These are phyloP conservation scores for Cyanoramphus novaezelandiae DNA, from an alignment of 2,113 vertebrate genomes.

Conservation along the genomic window DNA sequence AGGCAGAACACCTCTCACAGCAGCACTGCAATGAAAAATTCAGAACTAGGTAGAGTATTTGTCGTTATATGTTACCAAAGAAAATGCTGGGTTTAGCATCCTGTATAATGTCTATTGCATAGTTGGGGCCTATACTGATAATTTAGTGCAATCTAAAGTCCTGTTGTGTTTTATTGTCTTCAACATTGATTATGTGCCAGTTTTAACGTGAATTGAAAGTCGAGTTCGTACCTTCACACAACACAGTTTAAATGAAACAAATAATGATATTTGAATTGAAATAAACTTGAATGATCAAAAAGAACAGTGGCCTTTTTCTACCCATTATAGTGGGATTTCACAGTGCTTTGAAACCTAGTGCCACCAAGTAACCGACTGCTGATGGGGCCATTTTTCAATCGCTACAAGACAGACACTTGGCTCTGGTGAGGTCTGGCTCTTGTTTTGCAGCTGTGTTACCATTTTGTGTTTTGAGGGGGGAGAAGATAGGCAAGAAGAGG, in stretches of 20 bases:
- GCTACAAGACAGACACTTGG: neutral
- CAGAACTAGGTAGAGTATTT: neutral
- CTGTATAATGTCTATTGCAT: accelerated
- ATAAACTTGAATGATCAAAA: neutral
- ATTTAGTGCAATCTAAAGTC: neutral
- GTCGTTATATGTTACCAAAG: neutral
- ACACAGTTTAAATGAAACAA: neutral
- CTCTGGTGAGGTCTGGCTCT: neutral
- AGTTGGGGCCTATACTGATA: neutral
- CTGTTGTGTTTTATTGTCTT: neutral
- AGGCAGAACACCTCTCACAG: neutral
- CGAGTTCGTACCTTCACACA: neutral
- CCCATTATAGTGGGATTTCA: neutral
- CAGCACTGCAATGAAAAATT: neutral
- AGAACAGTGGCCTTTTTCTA: neutral
- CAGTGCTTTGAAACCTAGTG: neutral
- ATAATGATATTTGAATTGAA: neutral
- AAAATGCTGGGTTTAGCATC: neutral
- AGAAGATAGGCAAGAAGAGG: neutral
- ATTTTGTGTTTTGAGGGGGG: neutral
- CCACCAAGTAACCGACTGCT: neutral
- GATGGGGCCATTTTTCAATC: neutral
- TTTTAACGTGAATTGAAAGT: neutral
- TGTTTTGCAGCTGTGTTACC: neutral
- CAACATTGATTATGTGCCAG: neutral